Percentiles rank a stretch among this genome's conserved stretches.
Evolutionary conservation across 2,113 vertebrate genomes (phyloP).

Genomic region (Scytalopus superciliaris): DNA sequence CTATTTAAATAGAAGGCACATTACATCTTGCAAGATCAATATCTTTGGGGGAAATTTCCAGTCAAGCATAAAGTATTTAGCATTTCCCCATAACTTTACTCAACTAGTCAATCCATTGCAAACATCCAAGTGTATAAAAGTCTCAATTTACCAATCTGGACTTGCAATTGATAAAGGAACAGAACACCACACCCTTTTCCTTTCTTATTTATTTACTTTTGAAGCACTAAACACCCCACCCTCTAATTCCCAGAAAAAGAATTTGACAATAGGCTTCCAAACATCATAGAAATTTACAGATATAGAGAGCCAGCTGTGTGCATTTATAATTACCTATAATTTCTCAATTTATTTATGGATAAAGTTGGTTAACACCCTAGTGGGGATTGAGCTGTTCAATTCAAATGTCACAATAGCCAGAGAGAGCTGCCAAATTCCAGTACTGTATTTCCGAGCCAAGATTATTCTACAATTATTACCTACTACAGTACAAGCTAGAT

Average conservation of each 20-base stretch:
- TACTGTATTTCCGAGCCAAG: neutral
- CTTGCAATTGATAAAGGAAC: neutral
- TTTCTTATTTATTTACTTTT: slow-evolving; percentile 50
- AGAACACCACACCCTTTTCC: slow-evolving; percentile 15
- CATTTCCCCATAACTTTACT: neutral
- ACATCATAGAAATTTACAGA: neutral
- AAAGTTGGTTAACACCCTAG: slow-evolving; percentile 1
- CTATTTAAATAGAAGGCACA: neutral
- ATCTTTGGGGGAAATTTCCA: neutral
- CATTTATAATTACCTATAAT: slow-evolving; percentile 22
- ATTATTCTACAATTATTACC: neutral
- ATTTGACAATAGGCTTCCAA: slow-evolving; percentile 3
- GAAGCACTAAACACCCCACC: neutral
- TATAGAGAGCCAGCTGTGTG: neutral
- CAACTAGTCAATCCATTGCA: neutral
- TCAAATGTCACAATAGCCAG: neutral
- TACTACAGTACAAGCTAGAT: neutral
- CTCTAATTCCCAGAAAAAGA: neutral
- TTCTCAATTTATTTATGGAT: slow-evolving; percentile 20
- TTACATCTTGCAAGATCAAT: neutral
- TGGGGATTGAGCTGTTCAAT: neutral
- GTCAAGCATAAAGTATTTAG: neutral
- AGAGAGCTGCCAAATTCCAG: neutral
- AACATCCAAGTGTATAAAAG: neutral
- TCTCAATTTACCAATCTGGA: neutral